Evolutionary conservation across 2,888 invertebrate genomes (phyloP).

Genomic region (Automeris io): DNA sequence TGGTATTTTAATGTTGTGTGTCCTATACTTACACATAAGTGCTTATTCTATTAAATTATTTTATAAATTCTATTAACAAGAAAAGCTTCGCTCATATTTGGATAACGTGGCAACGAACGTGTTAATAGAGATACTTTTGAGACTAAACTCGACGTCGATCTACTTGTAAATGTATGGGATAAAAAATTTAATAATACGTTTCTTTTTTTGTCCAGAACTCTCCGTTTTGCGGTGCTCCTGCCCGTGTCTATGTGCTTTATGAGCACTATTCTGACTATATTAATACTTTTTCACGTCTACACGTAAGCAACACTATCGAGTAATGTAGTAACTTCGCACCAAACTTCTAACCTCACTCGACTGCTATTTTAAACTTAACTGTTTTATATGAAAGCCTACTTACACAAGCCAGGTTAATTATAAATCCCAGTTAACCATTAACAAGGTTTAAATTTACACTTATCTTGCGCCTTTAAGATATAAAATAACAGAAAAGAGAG

Average conservation of each 20-base stretch:
- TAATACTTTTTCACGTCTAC: slow-evolving; percentile 82
- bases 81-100: too few relatives aligned
- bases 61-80: too few relatives aligned
- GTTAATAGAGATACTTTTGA: too few relatives aligned
- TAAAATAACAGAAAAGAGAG: too few relatives aligned
- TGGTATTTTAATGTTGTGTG: too few relatives aligned
- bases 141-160: too few relatives aligned
- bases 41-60: too few relatives aligned
- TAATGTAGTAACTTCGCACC: slow-evolving; percentile 11
- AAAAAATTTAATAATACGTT: background rate
- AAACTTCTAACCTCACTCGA: slow-evolving; percentile 15
- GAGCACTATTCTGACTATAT: slow-evolving; percentile 84
- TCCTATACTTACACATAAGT: too few relatives aligned
- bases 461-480: too few relatives aligned
- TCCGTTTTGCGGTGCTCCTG: slow-evolving; percentile 82
- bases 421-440: background rate
- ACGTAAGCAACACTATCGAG: slow-evolving; percentile 48
- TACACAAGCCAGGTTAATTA: background rate
- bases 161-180: background rate
- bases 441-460: too few relatives aligned
- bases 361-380: slow-evolving; percentile 16
- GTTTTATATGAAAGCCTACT: background rate
- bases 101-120: too few relatives aligned
- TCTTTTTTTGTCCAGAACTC: slow-evolving; percentile 63
- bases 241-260: slow-evolving; percentile 85